Conservation (phyloP, 2,888 invertebrate species). For the Lycocerus yunnanus region DNA sequence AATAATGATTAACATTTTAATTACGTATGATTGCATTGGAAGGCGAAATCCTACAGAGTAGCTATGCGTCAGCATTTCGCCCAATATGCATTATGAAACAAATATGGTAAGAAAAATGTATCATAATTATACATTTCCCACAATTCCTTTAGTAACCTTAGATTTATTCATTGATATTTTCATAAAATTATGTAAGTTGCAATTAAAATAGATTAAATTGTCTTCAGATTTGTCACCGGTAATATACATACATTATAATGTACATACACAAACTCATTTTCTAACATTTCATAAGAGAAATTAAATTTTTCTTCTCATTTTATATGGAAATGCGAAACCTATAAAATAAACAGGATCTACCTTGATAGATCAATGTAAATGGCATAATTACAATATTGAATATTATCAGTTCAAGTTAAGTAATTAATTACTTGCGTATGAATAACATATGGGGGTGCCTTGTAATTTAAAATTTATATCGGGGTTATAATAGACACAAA, state of each 20-base stretch:
- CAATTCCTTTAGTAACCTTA: slow-evolving; percentile 4
- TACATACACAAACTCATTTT: background rate
- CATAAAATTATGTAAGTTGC: background rate
- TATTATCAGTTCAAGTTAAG: background rate
- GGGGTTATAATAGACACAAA: too few relatives aligned
- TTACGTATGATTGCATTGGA: background rate
- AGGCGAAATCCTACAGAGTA: slow-evolving; percentile 5
- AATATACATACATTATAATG: background rate
- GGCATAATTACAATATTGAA: background rate
- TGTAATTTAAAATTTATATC: background rate
- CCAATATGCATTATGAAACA: slow-evolving; percentile 6
- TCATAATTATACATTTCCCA: slow-evolving; percentile 6
- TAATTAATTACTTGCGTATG: background rate
- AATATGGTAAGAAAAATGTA: slow-evolving; percentile 7
- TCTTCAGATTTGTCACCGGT: background rate
- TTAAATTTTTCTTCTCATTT: background rate
- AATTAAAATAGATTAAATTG: background rate
- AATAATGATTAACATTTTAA: background rate
- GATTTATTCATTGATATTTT: background rate
- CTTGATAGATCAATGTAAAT: background rate
- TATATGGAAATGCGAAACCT: background rate
- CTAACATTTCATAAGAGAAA: background rate
- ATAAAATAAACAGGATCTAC: background rate
- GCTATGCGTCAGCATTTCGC: slow-evolving; percentile 13
- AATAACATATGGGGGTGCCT: background rate